Conservation (phyloP, 2,888 invertebrate genomes). For the Lathronympha strigana region DNA sequence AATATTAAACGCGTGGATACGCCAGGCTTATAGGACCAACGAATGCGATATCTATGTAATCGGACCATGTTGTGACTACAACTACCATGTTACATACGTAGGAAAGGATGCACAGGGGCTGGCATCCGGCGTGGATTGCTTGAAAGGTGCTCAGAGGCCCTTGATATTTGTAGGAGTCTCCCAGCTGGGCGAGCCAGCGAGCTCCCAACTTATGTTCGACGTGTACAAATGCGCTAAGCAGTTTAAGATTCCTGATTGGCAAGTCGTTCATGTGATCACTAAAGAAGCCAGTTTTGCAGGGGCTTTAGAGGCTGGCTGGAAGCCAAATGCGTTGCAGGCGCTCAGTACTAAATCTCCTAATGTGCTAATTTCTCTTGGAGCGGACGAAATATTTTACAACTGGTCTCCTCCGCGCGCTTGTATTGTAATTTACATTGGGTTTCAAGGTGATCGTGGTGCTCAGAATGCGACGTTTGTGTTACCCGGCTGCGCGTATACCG, state of each 20-base stretch:
- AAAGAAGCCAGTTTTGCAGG: constrained; percentile 96
- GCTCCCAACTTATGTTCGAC: constrained; percentile 54
- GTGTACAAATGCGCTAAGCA: constrained; percentile 48
- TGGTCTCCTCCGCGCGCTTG: constrained; percentile 90
- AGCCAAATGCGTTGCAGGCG: constrained; percentile 86
- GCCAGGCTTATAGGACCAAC: constrained; percentile 95
- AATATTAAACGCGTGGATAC: constrained; percentile 95
- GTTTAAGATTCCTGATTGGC: constrained; percentile 54
- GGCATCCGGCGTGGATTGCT: constrained; percentile 43
- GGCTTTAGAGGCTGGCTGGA: constrained; percentile 97
- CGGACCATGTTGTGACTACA: constrained; percentile 95
- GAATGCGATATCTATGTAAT: constrained; percentile 93
- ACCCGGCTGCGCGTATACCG: constrained; percentile 98
- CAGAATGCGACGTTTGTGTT: constrained; percentile 94
- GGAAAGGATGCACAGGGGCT: constrained; percentile 55
- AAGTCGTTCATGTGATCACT: constrained; percentile 94
- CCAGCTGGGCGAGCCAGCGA: constrained; percentile 54
- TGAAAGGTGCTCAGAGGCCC: constrained; percentile 62
- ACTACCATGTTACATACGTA: constrained; percentile 85
- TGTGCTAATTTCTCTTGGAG: constrained; percentile 94
- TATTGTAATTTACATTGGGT: constrained; percentile 94
- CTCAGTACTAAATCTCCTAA: constrained; percentile 86
- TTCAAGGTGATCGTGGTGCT: constrained; percentile 98
- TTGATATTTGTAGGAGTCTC: constrained; percentile 71
- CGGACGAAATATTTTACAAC: constrained; percentile 92